Evolutionary conservation across 2,113 vertebrate genomes (phyloP).

Genomic region (Boulengeromyrus knoepffleri): DNA sequence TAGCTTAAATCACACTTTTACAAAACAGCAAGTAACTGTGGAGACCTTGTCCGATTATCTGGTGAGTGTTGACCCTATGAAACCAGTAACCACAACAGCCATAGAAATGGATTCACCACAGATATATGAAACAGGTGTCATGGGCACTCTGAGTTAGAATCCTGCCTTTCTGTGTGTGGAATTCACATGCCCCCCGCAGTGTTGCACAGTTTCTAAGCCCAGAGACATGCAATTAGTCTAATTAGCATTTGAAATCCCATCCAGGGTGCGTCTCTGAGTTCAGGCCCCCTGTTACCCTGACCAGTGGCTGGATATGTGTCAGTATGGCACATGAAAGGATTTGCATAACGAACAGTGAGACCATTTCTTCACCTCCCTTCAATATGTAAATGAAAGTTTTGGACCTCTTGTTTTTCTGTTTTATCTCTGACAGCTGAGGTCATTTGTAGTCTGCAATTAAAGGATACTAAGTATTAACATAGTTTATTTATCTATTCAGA

Average conservation of each 20-base stretch:
- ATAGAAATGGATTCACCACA: neutral
- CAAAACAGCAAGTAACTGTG: neutral
- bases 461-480: neutral
- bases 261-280: neutral
- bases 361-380: neutral
- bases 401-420: neutral
- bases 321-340: neutral
- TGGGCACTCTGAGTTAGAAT: neutral
- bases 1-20: neutral
- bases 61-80: neutral
- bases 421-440: neutral
- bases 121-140: neutral
- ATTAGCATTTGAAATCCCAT: neutral
- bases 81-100: neutral
- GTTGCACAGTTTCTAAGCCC: neutral
- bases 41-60: neutral
- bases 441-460: neutral
- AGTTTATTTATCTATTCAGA: neutral
- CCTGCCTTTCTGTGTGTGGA: neutral
- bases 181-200: neutral
- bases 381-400: neutral
- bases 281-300: neutral
- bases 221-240: neutral
- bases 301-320: neutral
- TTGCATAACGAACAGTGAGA: neutral